phyloP scores from a whole-genome alignment of 30 jellyfish, hydroid and myxozoan genomes.

The Turritopsis dohrnii region DNA sequence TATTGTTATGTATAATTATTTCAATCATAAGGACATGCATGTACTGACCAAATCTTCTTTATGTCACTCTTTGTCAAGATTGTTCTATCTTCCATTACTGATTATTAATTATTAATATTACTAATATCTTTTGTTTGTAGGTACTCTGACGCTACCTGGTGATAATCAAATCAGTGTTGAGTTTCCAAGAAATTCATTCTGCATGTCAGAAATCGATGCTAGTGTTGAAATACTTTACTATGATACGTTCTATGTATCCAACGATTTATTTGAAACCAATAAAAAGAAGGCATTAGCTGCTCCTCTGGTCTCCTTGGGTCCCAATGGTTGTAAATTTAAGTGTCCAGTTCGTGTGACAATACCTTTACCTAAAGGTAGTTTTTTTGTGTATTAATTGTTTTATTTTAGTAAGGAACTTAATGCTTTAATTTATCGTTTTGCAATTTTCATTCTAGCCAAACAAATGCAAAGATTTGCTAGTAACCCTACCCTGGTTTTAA shows the following conservation, averaged over 20 bases:
- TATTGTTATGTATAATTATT: no score
- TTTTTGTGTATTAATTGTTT: neutral
- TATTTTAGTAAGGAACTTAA: neutral
- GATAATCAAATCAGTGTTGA: constrained; percentile 36
- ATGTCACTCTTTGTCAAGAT: no score
- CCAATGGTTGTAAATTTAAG: constrained; percentile 48
- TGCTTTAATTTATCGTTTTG: neutral
- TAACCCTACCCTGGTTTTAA: constrained; percentile 31
- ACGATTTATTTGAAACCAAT: neutral
- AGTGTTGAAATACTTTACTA: constrained; percentile 49
- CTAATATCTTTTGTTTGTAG: neutral
- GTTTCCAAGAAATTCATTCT: constrained; percentile 37
- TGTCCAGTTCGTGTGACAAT: constrained; percentile 57
- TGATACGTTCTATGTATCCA: constrained; percentile 47
- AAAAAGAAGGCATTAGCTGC: constrained; percentile 40
- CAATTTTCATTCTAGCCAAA: constrained; percentile 15
- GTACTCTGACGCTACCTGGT: constrained; percentile 6
- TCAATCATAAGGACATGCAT: no score
- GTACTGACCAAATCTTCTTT: no score
- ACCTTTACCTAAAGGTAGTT: constrained; percentile 58
- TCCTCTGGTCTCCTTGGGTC: constrained; percentile 71
- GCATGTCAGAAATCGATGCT: constrained; percentile 23
- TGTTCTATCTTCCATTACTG: no score
- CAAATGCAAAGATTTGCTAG: constrained; percentile 16
- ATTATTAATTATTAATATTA: neutral